Evolutionary conservation across 2,888 invertebrate genomes (phyloP).

Genomic region (Apoda limacodes): DNA sequence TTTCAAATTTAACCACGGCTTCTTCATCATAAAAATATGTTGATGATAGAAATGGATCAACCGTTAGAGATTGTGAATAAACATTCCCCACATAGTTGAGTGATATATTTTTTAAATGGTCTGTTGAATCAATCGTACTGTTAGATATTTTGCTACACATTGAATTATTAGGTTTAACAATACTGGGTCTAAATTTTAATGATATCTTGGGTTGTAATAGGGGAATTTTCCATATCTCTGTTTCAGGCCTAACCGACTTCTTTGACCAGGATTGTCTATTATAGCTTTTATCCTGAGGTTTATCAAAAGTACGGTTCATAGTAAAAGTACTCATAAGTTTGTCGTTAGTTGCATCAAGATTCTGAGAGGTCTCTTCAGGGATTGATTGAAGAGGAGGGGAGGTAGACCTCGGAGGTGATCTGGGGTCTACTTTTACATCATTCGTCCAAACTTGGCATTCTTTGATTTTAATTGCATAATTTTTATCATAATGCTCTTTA

Average conservation of each 20-base stretch:
- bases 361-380: conserved; percentile 56
- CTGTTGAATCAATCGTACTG: conserved; percentile 41
- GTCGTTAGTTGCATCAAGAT: conserved; percentile 40
- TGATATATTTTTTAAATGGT: conserved; percentile 47
- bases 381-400: conserved; percentile 57
- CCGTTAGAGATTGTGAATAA: conserved; percentile 62
- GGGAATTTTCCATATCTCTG: conserved; percentile 52
- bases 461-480: conserved; percentile 23
- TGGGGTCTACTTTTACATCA: conserved; percentile 31
- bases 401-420: conserved; percentile 48
- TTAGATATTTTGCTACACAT: conserved; percentile 28
- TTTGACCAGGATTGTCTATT: conserved; percentile 47
- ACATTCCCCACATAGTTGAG: conserved; percentile 48
- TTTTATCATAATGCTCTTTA: conserved; percentile 31
- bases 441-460: conserved; percentile 51
- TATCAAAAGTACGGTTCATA: conserved; percentile 55
- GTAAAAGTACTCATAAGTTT: conserved; percentile 49
- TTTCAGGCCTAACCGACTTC: conserved; percentile 41
- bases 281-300: conserved; percentile 25
- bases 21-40: conserved; percentile 76
- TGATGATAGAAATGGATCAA: conserved; percentile 75
- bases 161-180: conserved; percentile 29
- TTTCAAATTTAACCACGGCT: conserved; percentile 77
- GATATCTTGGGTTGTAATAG: conserved; percentile 31
- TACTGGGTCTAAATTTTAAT: conserved; percentile 29